Conservation (phyloP, 2,888 invertebrate genomes). For the Papilio gigon region DNA sequence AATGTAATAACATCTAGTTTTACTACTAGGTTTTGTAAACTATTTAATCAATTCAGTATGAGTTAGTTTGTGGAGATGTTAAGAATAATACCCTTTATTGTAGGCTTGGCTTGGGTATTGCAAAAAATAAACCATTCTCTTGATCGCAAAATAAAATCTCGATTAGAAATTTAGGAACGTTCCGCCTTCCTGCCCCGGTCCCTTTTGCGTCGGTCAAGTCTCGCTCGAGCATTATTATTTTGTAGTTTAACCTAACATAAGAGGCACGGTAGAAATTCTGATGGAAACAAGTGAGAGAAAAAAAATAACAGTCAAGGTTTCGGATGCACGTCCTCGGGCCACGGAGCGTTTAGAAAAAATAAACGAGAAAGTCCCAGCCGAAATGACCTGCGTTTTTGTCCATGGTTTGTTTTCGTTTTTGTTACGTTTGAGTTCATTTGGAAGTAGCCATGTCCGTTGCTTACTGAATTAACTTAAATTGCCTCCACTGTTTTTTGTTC, state of each 20-base stretch:
- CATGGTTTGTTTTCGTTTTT: slow-evolving; percentile 81
- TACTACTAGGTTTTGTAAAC: neutral
- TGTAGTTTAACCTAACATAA: slow-evolving; percentile 75
- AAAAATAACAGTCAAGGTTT: slow-evolving; percentile 71
- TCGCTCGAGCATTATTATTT: slow-evolving; percentile 74
- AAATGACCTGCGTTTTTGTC: slow-evolving; percentile 82
- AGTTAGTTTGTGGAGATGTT: slow-evolving; percentile 38
- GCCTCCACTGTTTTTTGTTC: slow-evolving; percentile 64
- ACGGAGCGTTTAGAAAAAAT: slow-evolving; percentile 75
- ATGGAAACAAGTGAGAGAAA: slow-evolving; percentile 65
- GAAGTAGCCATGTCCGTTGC: slow-evolving; percentile 80
- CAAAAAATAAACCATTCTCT: slow-evolving; percentile 67
- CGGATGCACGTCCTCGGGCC: slow-evolving; percentile 79
- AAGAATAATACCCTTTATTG: slow-evolving; percentile 60
- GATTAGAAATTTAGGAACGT: slow-evolving; percentile 76
- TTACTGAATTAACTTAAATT: slow-evolving; percentile 82
- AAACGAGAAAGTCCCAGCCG: slow-evolving; percentile 77
- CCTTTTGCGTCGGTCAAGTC: slow-evolving; percentile 66
- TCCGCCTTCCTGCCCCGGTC: slow-evolving; percentile 68
- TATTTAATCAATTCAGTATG: neutral
- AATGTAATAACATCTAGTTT: neutral
- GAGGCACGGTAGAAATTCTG: slow-evolving; percentile 71
- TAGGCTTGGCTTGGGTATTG: slow-evolving; percentile 63
- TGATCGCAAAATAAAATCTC: slow-evolving; percentile 72
- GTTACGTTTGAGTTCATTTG: slow-evolving; percentile 82